Percentiles rank a stretch among this genome's conserved stretches.
These are phyloP conservation scores for Lytechinus pictus DNA, from an alignment of 35 echinoderm and acorn worm genomes.

Conservation along the genomic window DNA sequence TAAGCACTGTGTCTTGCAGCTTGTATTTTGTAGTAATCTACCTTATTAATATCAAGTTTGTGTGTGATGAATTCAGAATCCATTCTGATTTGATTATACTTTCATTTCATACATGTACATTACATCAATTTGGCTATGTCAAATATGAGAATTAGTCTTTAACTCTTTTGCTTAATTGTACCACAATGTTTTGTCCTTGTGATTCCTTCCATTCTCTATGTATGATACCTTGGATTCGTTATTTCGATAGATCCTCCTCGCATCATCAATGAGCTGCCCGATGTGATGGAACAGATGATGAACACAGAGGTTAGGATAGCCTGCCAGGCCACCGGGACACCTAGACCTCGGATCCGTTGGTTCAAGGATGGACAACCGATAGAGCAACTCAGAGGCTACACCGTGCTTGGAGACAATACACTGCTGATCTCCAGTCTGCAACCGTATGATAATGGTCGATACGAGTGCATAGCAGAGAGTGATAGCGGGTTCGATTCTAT, in stretches of 20 bases:
- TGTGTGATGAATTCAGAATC: too few relatives aligned
- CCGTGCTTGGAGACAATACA: slow-evolving; percentile 70
- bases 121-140: too few relatives aligned
- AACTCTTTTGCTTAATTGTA: too few relatives aligned
- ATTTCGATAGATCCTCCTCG: slow-evolving; percentile 64
- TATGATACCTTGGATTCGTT: neutral
- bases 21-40: too few relatives aligned
- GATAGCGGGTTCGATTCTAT: slow-evolving; percentile 73
- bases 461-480: slow-evolving; percentile 76
- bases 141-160: too few relatives aligned
- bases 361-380: slow-evolving; percentile 71
- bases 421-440: slow-evolving; percentile 81
- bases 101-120: too few relatives aligned
- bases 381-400: slow-evolving; percentile 81
- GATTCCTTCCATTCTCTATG: too few relatives aligned
- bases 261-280: slow-evolving; percentile 69
- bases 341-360: slow-evolving; percentile 79
- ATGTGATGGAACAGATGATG: slow-evolving; percentile 49
- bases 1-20: too few relatives aligned
- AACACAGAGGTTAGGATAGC: slow-evolving; percentile 71
- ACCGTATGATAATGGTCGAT: slow-evolving; percentile 77
- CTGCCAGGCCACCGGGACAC: slow-evolving; percentile 69
- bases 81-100: too few relatives aligned
- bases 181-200: too few relatives aligned
- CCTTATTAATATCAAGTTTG: too few relatives aligned